These are phyloP conservation scores for Hyperoodon ampullatus DNA, from an alignment of 2,113 vertebrate species.

Conservation along the genomic window DNA sequence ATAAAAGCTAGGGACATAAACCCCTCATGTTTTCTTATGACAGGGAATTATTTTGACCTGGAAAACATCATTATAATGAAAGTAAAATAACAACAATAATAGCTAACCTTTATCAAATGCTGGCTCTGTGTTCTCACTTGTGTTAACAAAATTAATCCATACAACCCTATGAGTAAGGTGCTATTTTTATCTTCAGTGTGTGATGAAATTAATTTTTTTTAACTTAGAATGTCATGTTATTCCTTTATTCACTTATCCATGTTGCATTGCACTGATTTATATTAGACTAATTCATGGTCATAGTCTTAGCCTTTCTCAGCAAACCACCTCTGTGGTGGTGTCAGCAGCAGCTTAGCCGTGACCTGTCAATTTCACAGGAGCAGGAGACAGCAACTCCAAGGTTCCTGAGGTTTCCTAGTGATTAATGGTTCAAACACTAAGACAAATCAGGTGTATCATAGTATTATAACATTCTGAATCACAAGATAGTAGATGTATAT, in stretches of 20 bases:
- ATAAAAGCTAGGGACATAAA: not conserved
- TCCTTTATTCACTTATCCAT: not conserved
- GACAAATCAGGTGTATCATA: not conserved
- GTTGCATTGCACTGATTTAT: not conserved
- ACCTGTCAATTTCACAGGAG: not conserved
- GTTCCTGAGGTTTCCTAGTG: not conserved
- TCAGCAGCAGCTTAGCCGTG: not conserved
- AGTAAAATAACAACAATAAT: not conserved
- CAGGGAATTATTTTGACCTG: not conserved
- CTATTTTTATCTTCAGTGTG: not conserved
- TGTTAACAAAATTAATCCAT: not conserved
- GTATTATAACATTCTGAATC: not conserved
- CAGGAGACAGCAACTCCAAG: not conserved
- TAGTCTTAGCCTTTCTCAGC: not conserved
- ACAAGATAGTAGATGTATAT: not conserved
- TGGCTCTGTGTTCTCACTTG: not conserved
- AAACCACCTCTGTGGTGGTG: not conserved
- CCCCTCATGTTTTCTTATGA: not conserved
- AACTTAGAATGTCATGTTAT: not conserved
- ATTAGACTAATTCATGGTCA: not conserved
- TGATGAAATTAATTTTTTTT: not conserved
- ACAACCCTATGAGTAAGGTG: not conserved
- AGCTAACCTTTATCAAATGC: not conserved
- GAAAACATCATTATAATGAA: not conserved
- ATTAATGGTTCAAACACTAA: not conserved